These are phyloP conservation scores for Chorisops tibialis DNA, from an alignment of 2,888 invertebrate genomes.

Conservation along the genomic window DNA sequence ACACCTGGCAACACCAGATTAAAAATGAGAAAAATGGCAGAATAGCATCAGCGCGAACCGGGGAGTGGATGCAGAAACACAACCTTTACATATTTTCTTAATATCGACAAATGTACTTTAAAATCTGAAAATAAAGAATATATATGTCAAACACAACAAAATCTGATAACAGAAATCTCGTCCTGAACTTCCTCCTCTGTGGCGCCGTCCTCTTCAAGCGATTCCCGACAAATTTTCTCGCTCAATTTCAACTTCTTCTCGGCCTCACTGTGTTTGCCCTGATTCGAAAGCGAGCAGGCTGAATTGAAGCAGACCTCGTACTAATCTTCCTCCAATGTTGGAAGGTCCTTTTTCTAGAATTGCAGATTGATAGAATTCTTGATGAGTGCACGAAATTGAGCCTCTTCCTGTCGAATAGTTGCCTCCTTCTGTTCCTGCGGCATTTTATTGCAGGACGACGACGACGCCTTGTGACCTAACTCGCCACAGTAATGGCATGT, in stretches of 20 bases:
- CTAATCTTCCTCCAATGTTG: slow-evolving; percentile 63
- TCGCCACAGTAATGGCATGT: slow-evolving; percentile 97
- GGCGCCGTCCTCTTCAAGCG: slow-evolving; percentile 84
- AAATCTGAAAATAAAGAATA: too few relatives aligned
- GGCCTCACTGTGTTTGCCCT: slow-evolving; percentile 68
- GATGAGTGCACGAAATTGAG: slow-evolving; percentile 56
- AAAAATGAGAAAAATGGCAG: too few relatives aligned
- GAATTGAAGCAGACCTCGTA: slow-evolving; percentile 92
- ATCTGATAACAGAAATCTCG: slow-evolving; percentile 87
- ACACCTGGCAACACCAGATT: too few relatives aligned
- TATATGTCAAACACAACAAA: too few relatives aligned
- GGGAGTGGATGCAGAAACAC: too few relatives aligned
- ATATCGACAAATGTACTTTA: too few relatives aligned
- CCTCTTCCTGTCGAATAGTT: slow-evolving; percentile 57
- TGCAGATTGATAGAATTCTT: too few relatives aligned
- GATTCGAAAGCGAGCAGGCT: slow-evolving; percentile 76
- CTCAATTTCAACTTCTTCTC: slow-evolving; percentile 76
- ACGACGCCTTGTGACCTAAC: slow-evolving; percentile 93
- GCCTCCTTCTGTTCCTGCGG: slow-evolving; percentile 65
- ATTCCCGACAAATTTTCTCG: slow-evolving; percentile 79
- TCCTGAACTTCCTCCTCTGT: slow-evolving; percentile 91
- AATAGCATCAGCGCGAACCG: too few relatives aligned
- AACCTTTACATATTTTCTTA: too few relatives aligned
- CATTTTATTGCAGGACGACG: slow-evolving; percentile 85
- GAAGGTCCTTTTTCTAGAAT: slow-evolving; percentile 54